Evolutionary conservation across 2,888 invertebrate genomes (phyloP).

Genomic region (Leptopterna dolabrata): DNA sequence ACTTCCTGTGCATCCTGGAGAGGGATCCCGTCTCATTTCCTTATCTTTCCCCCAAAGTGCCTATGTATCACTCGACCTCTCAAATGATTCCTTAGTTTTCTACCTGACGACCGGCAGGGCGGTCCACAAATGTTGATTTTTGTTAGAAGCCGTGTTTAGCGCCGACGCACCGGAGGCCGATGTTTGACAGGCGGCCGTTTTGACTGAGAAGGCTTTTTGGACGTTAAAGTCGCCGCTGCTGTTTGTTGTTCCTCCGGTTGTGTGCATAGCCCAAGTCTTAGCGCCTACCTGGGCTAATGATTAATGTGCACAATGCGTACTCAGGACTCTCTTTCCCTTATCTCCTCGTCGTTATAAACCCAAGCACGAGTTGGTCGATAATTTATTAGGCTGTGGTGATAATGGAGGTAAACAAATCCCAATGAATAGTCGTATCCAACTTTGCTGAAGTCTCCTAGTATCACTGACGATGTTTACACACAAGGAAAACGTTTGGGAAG

Average conservation of each 20-base stretch:
- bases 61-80: not conserved
- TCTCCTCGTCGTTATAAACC: not conserved
- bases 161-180: constrained; percentile 16
- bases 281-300: constrained; percentile 30
- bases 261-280: not conserved
- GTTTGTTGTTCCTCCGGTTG: constrained; percentile 11
- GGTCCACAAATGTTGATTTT: constrained; percentile 43
- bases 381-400: not conserved
- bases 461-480: too few species aligned
- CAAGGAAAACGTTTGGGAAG: too few species aligned
- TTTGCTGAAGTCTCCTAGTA: too few species aligned
- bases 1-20: too few species aligned
- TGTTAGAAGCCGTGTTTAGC: constrained; percentile 40
- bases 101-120: not conserved
- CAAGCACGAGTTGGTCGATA: not conserved
- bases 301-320: constrained; percentile 25
- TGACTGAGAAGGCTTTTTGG: not conserved
- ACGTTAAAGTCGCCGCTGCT: constrained; percentile 9
- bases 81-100: not conserved
- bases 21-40: too few species aligned
- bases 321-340: not conserved
- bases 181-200: constrained; percentile 21
- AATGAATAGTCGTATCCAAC: too few species aligned
- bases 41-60: not conserved
- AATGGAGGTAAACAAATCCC: not conserved